Conservation (phyloP, 2,113 vertebrate genomes). For the Pterophyllum scalare region DNA sequence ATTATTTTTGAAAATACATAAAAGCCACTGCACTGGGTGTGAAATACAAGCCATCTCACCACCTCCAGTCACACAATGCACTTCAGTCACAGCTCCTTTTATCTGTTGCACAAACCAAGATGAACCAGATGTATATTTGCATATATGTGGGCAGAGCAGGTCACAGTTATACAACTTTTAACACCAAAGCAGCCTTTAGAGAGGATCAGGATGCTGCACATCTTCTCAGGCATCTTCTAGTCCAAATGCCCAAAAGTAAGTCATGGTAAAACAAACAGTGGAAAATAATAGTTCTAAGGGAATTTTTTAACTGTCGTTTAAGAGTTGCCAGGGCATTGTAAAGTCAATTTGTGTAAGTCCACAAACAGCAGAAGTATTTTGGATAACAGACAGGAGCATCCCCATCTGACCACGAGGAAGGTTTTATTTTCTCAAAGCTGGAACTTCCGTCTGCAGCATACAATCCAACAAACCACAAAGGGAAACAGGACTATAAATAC, state of each 20-base stretch:
- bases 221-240: not conserved
- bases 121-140: not conserved
- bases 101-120: not conserved
- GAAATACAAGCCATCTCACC: not conserved
- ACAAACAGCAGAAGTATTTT: constrained; percentile 14
- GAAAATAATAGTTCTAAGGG: not conserved
- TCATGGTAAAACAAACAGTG: not conserved
- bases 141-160: not conserved
- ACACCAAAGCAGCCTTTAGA: not conserved
- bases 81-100: not conserved
- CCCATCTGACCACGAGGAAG: not conserved
- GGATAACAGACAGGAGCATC: not conserved
- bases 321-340: not conserved
- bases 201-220: not conserved
- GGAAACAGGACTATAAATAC: not conserved
- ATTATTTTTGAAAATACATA: not conserved
- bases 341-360: constrained; percentile 23
- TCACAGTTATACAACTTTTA: not conserved
- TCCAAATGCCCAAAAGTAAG: not conserved
- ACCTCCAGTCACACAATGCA: not conserved
- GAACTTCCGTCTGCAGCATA: constrained; percentile 91
- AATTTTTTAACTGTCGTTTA: not conserved
- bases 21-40: not conserved
- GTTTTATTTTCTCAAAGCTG: constrained; percentile 82
- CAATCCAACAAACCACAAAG: not conserved